Percentiles rank a stretch among this genome's conserved stretches.
Conservation (phyloP, 2,797 vertebrate genomes). For the Pantherophis vulpinus region DNA sequence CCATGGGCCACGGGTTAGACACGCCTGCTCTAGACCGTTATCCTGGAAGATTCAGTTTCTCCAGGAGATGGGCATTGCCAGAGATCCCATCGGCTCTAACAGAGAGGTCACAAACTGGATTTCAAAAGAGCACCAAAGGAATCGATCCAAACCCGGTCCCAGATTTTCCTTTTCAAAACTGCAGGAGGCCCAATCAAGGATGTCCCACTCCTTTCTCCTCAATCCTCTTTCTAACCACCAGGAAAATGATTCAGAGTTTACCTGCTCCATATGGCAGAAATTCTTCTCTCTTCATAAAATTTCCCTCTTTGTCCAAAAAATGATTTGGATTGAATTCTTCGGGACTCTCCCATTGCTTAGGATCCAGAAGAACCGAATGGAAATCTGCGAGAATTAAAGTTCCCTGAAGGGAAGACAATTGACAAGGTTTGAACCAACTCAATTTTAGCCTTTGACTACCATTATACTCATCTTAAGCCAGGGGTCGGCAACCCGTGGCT, state of each 20-base stretch:
- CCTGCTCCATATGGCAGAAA: slow-evolving; percentile 54
- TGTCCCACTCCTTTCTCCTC: too few species aligned
- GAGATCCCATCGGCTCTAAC: too few species aligned
- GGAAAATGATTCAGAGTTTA: neutral
- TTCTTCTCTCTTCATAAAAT: slow-evolving; percentile 39
- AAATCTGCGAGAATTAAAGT: slow-evolving; percentile 32
- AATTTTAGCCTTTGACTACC: neutral
- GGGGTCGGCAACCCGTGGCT: too few species aligned
- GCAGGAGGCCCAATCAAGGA: too few species aligned
- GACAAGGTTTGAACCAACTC: neutral
- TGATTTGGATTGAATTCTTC: slow-evolving; percentile 46
- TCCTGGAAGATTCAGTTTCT: neutral
- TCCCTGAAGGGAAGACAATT: neutral
- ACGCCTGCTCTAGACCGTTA: neutral
- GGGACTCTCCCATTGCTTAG: slow-evolving; percentile 44
- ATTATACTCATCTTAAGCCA: too few species aligned
- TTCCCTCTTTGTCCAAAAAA: slow-evolving; percentile 52
- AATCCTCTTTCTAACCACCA: neutral
- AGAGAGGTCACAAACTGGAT: too few species aligned
- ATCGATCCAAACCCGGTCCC: neutral
- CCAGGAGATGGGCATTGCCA: too few species aligned
- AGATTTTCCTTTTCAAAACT: too few species aligned
- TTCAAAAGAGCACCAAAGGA: too few species aligned
- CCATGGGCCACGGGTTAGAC: too few species aligned
- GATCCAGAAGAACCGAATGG: slow-evolving; percentile 41